phyloP scores from a whole-genome alignment of 2,113 vertebrate genomes.

The Lonchura striata region DNA sequence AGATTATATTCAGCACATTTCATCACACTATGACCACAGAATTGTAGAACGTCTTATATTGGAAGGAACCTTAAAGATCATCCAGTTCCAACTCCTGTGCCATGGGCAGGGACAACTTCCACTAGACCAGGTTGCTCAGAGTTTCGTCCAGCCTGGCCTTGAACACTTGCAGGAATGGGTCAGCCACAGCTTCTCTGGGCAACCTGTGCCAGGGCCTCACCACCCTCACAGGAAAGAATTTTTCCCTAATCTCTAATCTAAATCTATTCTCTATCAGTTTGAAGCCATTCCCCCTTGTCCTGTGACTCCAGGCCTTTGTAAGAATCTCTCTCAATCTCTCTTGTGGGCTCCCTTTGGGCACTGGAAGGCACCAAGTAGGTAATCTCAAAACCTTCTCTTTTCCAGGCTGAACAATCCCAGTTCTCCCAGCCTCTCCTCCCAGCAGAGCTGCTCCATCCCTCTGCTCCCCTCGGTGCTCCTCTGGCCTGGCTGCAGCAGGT shows the following conservation, averaged over 20 bases:
- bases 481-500: neutral
- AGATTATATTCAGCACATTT: neutral
- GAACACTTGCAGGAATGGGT: neutral
- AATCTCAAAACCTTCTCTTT: accelerated
- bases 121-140: neutral
- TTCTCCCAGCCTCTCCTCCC: neutral
- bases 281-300: neutral
- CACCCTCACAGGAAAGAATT: neutral
- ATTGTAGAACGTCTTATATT: neutral
- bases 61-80: neutral
- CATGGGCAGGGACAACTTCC: neutral
- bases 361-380: accelerated
- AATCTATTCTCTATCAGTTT: neutral
- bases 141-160: accelerated
- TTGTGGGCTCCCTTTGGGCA: accelerated
- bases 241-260: neutral
- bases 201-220: neutral
- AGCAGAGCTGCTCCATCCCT: neutral
- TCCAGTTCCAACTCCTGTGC: accelerated
- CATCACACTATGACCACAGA: neutral
- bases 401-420: accelerated
- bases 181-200: accelerated
- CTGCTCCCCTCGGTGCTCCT: neutral
- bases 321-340: neutral
- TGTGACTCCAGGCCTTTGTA: neutral